Percentiles rank a stretch among this genome's conserved stretches.
These are phyloP conservation scores for Drosophila malerkotliana DNA, from an alignment of 1,140 invertebrate species.

Conservation along the genomic window DNA sequence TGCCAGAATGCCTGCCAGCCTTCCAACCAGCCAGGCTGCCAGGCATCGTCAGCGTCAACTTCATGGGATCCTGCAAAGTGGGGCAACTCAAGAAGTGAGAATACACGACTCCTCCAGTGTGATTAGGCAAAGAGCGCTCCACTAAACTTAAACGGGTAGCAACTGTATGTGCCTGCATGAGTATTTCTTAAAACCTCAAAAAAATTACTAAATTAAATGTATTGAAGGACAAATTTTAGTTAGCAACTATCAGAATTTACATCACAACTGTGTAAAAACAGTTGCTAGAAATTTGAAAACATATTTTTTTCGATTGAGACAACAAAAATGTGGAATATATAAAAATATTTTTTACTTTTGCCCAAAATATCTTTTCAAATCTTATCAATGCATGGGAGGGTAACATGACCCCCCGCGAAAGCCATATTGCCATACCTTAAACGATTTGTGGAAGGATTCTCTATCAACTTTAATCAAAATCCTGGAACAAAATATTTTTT, in stretches of 20 bases:
- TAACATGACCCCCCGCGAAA: no score
- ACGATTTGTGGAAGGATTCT: no score
- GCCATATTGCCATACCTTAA: no score
- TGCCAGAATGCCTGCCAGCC: constrained; percentile 39
- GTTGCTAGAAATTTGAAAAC: no score
- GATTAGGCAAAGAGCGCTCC: constrained; percentile 24
- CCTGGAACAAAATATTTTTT: no score
- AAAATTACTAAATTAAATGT: constrained; percentile 22
- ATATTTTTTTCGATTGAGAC: no score
- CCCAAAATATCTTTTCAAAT: no score
- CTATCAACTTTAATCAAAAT: no score
- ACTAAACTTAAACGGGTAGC: constrained; percentile 2
- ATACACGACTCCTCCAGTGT: constrained; percentile 19
- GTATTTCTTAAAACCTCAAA: not conserved
- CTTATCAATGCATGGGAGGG: no score
- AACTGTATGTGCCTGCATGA: constrained; percentile 1
- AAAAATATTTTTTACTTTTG: no score
- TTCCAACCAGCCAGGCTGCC: constrained; percentile 29
- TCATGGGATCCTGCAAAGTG: constrained; percentile 28
- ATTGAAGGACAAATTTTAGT: not conserved
- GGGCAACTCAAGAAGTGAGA: constrained; percentile 21
- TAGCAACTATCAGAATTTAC: not conserved
- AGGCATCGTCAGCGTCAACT: constrained; percentile 42
- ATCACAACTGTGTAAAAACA: not conserved
- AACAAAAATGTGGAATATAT: no score